These are phyloP conservation scores for Pogonophryne albipinna DNA, from an alignment of 2,797 vertebrate genomes.

Conservation along the genomic window DNA sequence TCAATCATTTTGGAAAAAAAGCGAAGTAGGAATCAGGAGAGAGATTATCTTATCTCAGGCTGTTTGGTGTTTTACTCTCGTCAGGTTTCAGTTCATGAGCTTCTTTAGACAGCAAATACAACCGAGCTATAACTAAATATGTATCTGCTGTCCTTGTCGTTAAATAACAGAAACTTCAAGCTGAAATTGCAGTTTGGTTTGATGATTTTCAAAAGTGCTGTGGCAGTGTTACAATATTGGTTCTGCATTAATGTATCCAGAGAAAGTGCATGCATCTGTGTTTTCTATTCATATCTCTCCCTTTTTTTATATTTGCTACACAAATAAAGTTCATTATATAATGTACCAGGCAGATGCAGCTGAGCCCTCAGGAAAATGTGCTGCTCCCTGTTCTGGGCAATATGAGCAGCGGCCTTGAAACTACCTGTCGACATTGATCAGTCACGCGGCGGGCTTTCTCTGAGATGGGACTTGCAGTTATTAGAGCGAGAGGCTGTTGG, in stretches of 20 bases:
- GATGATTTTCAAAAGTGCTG: conserved; percentile 56
- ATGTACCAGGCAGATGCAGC: conserved; percentile 68
- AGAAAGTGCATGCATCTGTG: conserved; percentile 49
- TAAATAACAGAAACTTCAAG: conserved; percentile 28
- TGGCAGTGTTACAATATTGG: conserved; percentile 29
- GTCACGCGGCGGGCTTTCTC: conserved; percentile 76
- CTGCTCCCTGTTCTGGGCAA: conserved; percentile 67
- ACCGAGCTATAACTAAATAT: conserved; percentile 30
- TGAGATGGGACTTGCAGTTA: conserved; percentile 82
- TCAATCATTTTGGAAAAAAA: conserved; percentile 73
- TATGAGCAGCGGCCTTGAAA: conserved; percentile 82
- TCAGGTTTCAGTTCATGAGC: conserved; percentile 21
- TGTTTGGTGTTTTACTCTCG: conserved; percentile 6
- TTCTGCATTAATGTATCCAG: conserved; percentile 47
- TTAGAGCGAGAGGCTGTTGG: conserved; percentile 85
- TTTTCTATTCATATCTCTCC: conserved; percentile 38
- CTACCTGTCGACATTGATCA: conserved; percentile 87
- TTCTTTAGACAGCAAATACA: conserved; percentile 32
- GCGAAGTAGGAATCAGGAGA: conserved; percentile 57
- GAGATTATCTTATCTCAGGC: conserved; percentile 31
- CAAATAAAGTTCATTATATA: conserved; percentile 74
- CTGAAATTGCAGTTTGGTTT: conserved; percentile 24
- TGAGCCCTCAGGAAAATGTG: conserved; percentile 75
- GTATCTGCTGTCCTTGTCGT: conserved; percentile 30
- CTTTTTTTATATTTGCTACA: conserved; percentile 21